Conservation (phyloP, 1,140 invertebrate species). For the Atta colombica region DNA sequence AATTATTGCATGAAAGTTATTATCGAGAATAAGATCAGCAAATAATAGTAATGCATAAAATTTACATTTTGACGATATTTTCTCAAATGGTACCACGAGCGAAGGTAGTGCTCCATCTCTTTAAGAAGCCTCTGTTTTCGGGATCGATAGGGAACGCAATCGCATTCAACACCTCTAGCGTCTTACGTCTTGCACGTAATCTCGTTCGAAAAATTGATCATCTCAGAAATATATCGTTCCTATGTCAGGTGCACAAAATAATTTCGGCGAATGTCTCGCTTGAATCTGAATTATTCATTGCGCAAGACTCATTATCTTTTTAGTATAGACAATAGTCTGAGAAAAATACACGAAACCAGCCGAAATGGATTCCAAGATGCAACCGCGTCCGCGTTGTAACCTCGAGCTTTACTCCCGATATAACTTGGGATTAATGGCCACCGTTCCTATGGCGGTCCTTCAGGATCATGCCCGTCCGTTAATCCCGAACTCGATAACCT, state of each 20-base stretch:
- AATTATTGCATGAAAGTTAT: background rate
- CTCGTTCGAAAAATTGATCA: constrained; percentile 39
- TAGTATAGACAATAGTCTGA: background rate
- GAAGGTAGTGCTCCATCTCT: constrained; percentile 80
- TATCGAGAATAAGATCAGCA: too few species aligned
- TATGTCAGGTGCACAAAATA: background rate
- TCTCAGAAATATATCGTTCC: background rate
- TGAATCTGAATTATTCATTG: constrained; percentile 16
- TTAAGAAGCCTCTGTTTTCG: constrained; percentile 77
- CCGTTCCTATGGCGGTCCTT: constrained; percentile 70
- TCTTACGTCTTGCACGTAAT: constrained; percentile 61
- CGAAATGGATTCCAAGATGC: constrained; percentile 36
- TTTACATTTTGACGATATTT: constrained; percentile 16
- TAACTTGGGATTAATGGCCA: constrained; percentile 80
- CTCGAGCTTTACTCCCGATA: constrained; percentile 80
- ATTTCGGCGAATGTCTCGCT: background rate
- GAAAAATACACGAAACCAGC: constrained; percentile 27
- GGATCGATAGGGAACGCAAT: constrained; percentile 79
- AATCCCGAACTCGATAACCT: constrained; percentile 65
- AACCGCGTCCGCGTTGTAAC: constrained; percentile 71
- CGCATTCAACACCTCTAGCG: constrained; percentile 73
- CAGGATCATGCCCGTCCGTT: constrained; percentile 58
- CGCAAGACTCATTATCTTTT: background rate
- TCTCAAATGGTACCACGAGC: constrained; percentile 30
- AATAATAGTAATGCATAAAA: background rate